A percentile compares a stretch with the other conserved stretches of the same genome.
Evolutionary conservation across 1,140 invertebrate genomes (phyloP).

Genomic region (Leptopilina clavipes): DNA sequence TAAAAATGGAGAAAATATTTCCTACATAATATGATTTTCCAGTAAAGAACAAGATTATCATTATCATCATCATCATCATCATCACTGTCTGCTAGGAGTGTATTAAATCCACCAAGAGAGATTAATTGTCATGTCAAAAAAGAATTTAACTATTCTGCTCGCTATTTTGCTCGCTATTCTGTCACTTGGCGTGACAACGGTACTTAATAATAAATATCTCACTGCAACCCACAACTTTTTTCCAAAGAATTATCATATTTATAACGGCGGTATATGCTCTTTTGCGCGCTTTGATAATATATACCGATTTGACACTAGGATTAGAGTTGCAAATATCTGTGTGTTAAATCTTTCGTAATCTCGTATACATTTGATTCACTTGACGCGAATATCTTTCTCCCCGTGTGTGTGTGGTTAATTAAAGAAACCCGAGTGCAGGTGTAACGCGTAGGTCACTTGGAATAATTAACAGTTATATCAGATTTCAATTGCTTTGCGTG

Average conservation of each 20-base stretch:
- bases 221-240: background rate
- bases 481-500: conserved; percentile 21
- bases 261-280: conserved; percentile 18
- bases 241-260: conserved; percentile 33
- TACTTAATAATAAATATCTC: conserved; percentile 29
- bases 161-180: no score
- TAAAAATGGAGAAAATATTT: no score
- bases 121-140: no score
- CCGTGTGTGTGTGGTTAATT: conserved; percentile 8
- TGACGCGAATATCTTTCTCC: background rate
- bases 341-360: conserved; percentile 30
- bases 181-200: conserved; percentile 31
- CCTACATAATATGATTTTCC: no score
- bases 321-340: conserved; percentile 23
- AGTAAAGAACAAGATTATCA: no score
- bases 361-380: conserved; percentile 27
- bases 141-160: no score
- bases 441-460: conserved; percentile 19
- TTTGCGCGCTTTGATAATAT: background rate
- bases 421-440: conserved; percentile 28
- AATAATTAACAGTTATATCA: conserved; percentile 13
- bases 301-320: background rate
- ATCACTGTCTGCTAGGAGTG: no score
- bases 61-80: no score
- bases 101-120: no score